These are phyloP conservation scores for Ageneiosus marmoratus DNA, from an alignment of 2,113 vertebrate genomes.

Conservation along the genomic window DNA sequence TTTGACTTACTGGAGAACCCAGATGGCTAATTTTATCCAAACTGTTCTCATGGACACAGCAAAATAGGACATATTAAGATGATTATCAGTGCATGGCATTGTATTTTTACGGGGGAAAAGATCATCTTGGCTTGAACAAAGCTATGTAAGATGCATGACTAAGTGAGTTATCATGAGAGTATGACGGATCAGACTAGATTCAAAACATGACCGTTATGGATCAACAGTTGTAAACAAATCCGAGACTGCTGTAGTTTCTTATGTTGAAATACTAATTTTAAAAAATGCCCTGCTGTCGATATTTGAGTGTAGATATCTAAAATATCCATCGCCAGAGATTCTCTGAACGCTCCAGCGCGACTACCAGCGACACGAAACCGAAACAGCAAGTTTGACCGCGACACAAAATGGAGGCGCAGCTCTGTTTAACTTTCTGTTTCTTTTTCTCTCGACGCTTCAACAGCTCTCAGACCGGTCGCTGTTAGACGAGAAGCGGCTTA, in stretches of 20 bases:
- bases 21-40: not conserved
- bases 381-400: not conserved
- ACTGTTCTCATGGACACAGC: not conserved
- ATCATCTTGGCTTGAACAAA: not conserved
- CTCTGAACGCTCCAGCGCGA: not conserved
- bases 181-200: not conserved
- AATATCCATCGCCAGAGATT: not conserved
- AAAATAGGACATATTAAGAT: not conserved
- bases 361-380: constrained; percentile 26
- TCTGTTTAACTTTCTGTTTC: constrained; percentile 59
- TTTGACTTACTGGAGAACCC: too few species aligned
- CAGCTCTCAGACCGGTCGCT: too few species aligned
- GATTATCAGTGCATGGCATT: not conserved
- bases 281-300: not conserved
- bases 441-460: constrained; percentile 39
- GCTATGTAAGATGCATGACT: not conserved
- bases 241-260: not conserved
- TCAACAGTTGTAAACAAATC: not conserved
- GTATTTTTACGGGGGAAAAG: too few species aligned
- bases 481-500: not conserved
- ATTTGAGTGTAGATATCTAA: not conserved
- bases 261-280: not conserved
- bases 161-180: not conserved
- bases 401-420: constrained; percentile 53
- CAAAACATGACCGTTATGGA: not conserved